A percentile compares a stretch with the other conserved stretches of the same genome.
Conservation (phyloP, 2,888 invertebrate species). For the Protodeltote pygarga region DNA sequence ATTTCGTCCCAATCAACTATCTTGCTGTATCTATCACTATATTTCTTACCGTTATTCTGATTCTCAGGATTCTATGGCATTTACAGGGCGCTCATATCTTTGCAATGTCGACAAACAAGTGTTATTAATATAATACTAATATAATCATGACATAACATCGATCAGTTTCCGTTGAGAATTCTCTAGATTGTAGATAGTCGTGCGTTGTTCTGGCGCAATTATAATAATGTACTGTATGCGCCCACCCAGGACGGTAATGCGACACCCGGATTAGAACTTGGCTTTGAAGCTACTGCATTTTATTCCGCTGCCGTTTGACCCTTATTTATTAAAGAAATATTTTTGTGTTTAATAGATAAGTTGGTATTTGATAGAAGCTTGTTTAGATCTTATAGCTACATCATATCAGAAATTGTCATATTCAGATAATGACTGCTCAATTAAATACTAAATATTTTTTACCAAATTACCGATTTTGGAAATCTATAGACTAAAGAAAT, state of each 20-base stretch:
- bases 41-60: no score
- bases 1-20: no score
- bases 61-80: conserved; percentile 11
- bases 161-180: conserved; percentile 62
- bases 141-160: conserved; percentile 55
- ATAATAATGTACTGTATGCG: conserved; percentile 65
- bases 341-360: neutral
- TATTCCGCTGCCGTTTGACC: conserved; percentile 13
- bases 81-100: conserved; percentile 19
- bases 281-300: conserved; percentile 41
- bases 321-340: neutral
- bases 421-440: no score
- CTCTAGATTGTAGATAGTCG: conserved; percentile 65
- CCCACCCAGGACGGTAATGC: conserved; percentile 78
- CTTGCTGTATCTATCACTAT: no score
- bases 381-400: no score
- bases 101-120: conserved; percentile 47
- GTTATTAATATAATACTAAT: conserved; percentile 51
- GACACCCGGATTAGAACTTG: conserved; percentile 75
- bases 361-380: no score
- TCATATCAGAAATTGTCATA: no score
- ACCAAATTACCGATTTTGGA: no score
- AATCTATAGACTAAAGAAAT: no score
- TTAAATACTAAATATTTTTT: no score
- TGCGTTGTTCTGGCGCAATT: conserved; percentile 65